A percentile compares a stretch with the other conserved stretches of the same genome.
phyloP scores from a whole-genome alignment of 2,113 vertebrate species.

The Serilophus lunatus region DNA sequence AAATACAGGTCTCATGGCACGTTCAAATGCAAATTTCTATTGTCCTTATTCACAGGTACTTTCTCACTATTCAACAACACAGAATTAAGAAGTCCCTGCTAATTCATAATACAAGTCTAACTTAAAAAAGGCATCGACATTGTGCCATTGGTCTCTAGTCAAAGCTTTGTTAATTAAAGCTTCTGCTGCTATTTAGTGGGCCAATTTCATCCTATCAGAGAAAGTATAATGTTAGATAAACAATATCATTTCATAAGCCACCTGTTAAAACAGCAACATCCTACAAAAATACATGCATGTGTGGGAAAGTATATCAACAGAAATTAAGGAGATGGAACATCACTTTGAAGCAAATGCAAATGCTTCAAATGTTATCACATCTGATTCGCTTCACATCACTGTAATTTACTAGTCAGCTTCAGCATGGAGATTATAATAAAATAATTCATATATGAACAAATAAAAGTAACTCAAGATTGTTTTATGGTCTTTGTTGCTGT shows the following conservation, averaged over 20 bases:
- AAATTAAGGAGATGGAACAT: background rate
- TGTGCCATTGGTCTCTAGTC: background rate
- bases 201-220: background rate
- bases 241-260: background rate
- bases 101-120: background rate
- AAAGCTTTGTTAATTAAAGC: background rate
- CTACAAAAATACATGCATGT: background rate
- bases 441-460: background rate
- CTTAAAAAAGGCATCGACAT: background rate
- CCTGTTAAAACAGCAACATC: background rate
- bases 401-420: background rate
- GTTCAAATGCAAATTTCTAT: constrained; percentile 74
- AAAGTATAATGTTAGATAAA: background rate
- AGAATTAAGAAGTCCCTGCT: constrained; percentile 51
- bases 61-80: constrained; percentile 54
- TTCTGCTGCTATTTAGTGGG: background rate
- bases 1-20: constrained; percentile 33
- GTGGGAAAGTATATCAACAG: background rate
- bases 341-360: background rate
- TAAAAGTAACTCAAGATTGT: background rate
- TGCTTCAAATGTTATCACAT: background rate
- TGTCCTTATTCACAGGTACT: constrained; percentile 9
- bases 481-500: background rate
- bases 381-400: background rate
- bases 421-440: background rate